phyloP scores from a whole-genome alignment of 2,113 vertebrate species.

The Synodontis membranacea region DNA sequence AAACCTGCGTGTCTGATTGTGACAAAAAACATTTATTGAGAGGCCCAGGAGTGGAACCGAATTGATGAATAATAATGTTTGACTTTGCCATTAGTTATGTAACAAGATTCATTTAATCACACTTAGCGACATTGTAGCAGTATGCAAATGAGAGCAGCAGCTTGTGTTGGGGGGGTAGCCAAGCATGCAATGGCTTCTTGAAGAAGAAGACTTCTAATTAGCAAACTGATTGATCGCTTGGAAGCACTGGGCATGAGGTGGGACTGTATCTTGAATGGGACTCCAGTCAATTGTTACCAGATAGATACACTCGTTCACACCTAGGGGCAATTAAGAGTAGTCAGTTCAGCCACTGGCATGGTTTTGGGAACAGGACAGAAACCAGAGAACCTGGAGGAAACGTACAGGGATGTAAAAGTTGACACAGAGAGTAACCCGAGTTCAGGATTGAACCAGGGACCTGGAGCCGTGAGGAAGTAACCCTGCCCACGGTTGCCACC shows the following conservation, averaged over 20 bases:
- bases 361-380: background rate
- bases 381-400: background rate
- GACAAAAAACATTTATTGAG: background rate
- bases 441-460: background rate
- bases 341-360: background rate
- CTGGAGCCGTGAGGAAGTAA: background rate
- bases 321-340: background rate
- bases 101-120: background rate
- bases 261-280: background rate
- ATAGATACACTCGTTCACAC: background rate
- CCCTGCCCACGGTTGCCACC: background rate
- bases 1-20: background rate
- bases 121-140: too few relatives aligned
- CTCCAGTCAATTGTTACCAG: background rate
- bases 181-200: background rate
- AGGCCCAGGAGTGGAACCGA: background rate
- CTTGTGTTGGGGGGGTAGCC: background rate
- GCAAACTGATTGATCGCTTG: background rate
- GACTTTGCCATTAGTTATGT: too few relatives aligned
- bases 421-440: background rate
- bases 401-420: background rate
- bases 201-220: background rate
- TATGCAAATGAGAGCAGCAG: background rate
- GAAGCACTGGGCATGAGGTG: background rate
- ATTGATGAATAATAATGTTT: conserved; percentile 1